phyloP scores from a whole-genome alignment of 2,888 invertebrate species.

The Drosophila robusta region DNA sequence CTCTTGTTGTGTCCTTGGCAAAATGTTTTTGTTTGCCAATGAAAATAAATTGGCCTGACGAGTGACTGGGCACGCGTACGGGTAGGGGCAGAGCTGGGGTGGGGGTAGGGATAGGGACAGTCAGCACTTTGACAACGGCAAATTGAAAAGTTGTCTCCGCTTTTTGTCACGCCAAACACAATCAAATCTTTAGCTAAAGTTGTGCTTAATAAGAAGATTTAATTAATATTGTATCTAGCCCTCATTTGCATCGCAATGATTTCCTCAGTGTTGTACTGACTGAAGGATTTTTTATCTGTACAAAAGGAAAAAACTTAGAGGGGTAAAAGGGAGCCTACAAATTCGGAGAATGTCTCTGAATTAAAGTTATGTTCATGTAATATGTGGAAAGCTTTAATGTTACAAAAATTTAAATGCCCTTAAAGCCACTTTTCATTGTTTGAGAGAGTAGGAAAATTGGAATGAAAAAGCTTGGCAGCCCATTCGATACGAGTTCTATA shows the following conservation, averaged over 20 bases:
- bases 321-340: background rate
- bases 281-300: background rate
- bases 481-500: too few species aligned
- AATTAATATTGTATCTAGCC: conserved; percentile 41
- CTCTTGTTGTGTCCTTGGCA: conserved; percentile 22
- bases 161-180: conserved; percentile 18
- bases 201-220: conserved; percentile 36
- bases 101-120: background rate
- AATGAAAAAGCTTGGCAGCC: too few species aligned
- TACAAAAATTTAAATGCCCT: too few species aligned
- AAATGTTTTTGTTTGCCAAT: conserved; percentile 52
- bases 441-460: too few species aligned
- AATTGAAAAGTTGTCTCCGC: conserved; percentile 47
- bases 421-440: background rate
- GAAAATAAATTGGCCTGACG: conserved; percentile 50
- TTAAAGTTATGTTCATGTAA: too few species aligned
- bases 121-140: conserved; percentile 17
- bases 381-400: too few species aligned
- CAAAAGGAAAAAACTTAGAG: background rate
- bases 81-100: too few species aligned
- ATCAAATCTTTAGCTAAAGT: conserved; percentile 40
- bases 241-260: conserved; percentile 38
- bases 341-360: background rate
- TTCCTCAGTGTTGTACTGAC: background rate
- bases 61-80: conserved; percentile 13